Percentiles rank a stretch among this genome's conserved stretches.
Conservation (phyloP, 2,888 invertebrate genomes). For the Ennomos erosarius region DNA sequence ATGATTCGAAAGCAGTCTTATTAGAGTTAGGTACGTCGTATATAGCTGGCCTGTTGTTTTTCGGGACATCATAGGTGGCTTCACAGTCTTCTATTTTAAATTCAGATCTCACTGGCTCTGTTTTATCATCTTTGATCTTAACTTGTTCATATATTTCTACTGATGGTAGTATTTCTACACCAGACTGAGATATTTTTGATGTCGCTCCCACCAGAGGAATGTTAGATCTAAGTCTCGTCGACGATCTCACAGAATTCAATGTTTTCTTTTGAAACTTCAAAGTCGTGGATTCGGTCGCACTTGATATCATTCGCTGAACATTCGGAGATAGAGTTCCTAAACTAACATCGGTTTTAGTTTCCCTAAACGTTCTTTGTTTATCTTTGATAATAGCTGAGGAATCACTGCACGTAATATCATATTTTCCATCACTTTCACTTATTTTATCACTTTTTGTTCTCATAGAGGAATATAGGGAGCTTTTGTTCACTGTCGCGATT, state of each 20-base stretch:
- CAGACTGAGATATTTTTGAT: constrained; percentile 81
- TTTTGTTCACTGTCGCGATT: constrained; percentile 72
- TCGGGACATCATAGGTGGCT: constrained; percentile 77
- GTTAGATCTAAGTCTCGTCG: constrained; percentile 71
- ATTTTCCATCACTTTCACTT: constrained; percentile 66
- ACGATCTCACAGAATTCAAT: constrained; percentile 61
- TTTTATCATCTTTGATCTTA: constrained; percentile 62
- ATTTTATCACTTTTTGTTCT: constrained; percentile 77
- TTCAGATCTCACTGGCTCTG: constrained; percentile 60
- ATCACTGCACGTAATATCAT: constrained; percentile 66
- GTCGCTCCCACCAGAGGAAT: constrained; percentile 81
- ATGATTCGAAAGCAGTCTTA: constrained; percentile 77
- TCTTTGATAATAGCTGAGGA: constrained; percentile 54
- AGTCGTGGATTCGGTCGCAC: constrained; percentile 77
- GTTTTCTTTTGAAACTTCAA: constrained; percentile 77
- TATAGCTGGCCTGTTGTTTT: constrained; percentile 75
- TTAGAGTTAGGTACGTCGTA: constrained; percentile 76
- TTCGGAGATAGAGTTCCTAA: constrained; percentile 86
- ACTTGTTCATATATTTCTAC: constrained; percentile 78
- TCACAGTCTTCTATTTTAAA: constrained; percentile 66
- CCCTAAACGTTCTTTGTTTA: constrained; percentile 69
- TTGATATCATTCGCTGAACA: constrained; percentile 86
- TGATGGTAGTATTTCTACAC: constrained; percentile 75
- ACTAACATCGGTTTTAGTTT: constrained; percentile 63
- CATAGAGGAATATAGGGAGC: constrained; percentile 65